Percentiles rank a stretch among this genome's conserved stretches.
Evolutionary conservation across 2,888 invertebrate genomes (phyloP).

Genomic region (Steinernema scapterisci): DNA sequence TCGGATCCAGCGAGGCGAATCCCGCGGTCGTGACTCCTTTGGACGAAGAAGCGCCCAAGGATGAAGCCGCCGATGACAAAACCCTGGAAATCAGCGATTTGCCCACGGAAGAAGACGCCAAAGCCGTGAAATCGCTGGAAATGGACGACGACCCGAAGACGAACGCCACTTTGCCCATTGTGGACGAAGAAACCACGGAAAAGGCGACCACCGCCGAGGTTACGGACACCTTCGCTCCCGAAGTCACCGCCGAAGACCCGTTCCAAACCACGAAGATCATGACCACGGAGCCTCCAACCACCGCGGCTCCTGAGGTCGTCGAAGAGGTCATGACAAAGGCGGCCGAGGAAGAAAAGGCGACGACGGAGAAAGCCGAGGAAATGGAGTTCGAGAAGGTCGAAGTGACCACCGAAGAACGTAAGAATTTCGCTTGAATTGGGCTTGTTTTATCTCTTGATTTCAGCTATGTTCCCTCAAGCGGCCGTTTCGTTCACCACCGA

Average conservation of each 20-base stretch:
- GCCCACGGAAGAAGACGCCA: neutral
- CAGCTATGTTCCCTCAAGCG: slow-evolving; percentile 7
- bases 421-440: neutral
- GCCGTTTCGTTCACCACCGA: slow-evolving; percentile 5
- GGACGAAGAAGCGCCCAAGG: neutral
- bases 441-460: neutral
- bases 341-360: neutral
- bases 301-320: neutral
- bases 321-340: neutral
- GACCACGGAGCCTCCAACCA: slow-evolving; percentile 22
- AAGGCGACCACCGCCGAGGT: slow-evolving; percentile 1
- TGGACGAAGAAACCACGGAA: neutral
- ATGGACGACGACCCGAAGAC: neutral
- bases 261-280: slow-evolving; percentile 20
- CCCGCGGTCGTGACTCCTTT: neutral
- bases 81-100: neutral
- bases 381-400: neutral
- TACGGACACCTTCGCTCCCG: slow-evolving; percentile 23
- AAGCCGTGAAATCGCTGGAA: slow-evolving; percentile 9
- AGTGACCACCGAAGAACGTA: neutral
- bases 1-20: slow-evolving; percentile 15
- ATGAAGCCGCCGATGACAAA: neutral
- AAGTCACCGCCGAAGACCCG: slow-evolving; percentile 26
- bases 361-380: neutral
- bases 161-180: neutral